Conservation (phyloP, 2,113 vertebrate genomes). For the Mellivora capensis region DNA sequence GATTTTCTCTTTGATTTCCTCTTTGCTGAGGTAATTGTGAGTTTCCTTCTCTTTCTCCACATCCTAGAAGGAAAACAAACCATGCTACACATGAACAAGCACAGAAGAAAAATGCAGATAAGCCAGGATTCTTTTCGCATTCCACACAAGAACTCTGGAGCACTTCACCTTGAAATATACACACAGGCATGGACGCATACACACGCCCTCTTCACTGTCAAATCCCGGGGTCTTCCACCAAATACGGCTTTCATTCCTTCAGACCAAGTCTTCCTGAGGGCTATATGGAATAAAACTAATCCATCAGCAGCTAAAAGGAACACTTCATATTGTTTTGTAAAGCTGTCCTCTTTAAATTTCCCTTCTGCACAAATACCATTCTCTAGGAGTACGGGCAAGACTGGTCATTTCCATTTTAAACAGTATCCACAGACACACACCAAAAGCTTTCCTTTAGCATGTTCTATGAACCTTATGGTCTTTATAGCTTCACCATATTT, state of each 20-base stretch:
- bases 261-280: neutral
- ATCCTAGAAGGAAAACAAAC: slow-evolving; percentile 86
- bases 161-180: neutral
- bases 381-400: neutral
- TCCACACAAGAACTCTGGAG: neutral
- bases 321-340: neutral
- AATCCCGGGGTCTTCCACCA: neutral
- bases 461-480: neutral
- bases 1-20: slow-evolving; percentile 93
- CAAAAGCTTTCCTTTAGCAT: neutral
- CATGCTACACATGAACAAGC: neutral
- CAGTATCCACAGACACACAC: neutral
- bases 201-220: neutral
- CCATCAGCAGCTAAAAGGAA: neutral
- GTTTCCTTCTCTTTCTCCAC: slow-evolving; percentile 91
- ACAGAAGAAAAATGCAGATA: slow-evolving; percentile 30
- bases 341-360: neutral
- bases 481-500: neutral
- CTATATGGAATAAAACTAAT: neutral
- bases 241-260: neutral
- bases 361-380: neutral
- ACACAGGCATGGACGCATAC: neutral
- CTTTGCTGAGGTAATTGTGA: slow-evolving; percentile 90
- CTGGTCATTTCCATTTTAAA: neutral
- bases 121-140: neutral